phyloP scores from a whole-genome alignment of 2,113 vertebrate species.

The Coracopsis vasa region DNA sequence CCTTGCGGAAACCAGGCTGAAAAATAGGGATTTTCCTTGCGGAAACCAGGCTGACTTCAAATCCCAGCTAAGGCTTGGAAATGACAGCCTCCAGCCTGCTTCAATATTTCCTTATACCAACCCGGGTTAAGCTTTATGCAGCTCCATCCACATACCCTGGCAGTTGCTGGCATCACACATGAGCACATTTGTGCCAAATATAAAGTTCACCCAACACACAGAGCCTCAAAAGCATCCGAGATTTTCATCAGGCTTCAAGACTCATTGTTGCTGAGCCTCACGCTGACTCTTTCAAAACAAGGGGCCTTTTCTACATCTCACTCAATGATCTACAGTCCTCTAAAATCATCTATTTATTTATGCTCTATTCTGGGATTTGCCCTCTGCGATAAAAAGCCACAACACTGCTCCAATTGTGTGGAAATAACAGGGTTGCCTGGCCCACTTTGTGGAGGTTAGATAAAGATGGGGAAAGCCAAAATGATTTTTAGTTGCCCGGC shows the following conservation, averaged over 20 bases:
- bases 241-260: conserved; percentile 55
- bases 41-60: background rate
- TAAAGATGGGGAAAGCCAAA: conserved; percentile 37
- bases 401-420: conserved; percentile 40
- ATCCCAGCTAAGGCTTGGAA: background rate
- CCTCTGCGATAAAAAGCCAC: conserved; percentile 33
- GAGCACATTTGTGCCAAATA: conserved; percentile 36
- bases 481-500: conserved; percentile 19
- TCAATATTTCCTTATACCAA: conserved; percentile 15
- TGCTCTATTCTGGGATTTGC: conserved; percentile 62
- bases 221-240: conserved; percentile 64
- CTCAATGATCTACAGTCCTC: conserved; percentile 76
- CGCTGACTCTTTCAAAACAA: conserved; percentile 71
- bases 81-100: background rate
- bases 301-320: conserved; percentile 69
- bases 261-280: conserved; percentile 64
- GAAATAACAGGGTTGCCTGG: conserved; percentile 26
- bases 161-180: conserved; percentile 49
- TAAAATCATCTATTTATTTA: conserved; percentile 74
- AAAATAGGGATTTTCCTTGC: background rate
- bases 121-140: conserved; percentile 46
- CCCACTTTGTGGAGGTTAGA: conserved; percentile 15
- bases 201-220: conserved; percentile 63
- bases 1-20: background rate
- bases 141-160: conserved; percentile 12